Base-by-base conservation (phyloP, 2,888 invertebrate species). In the Ichneumoninae sp. region DNA sequence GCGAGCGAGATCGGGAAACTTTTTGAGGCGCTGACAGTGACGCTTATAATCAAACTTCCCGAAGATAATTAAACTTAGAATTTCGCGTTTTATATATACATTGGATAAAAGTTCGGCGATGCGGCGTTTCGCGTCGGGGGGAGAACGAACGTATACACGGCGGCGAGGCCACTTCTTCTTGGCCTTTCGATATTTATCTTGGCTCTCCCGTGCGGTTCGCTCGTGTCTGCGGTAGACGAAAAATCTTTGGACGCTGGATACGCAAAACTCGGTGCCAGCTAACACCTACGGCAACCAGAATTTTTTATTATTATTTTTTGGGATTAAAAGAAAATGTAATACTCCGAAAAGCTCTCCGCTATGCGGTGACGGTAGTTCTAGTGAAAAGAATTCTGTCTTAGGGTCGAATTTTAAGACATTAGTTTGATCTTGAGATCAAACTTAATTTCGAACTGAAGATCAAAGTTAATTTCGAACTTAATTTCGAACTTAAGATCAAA, bases 21-120 rank as follows among this genome's bases (percentile, higher is more conserved):
- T 68, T 22, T 69, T 33, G 65, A 83, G 80, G 76, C 77, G 81
- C 77, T 86, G 83, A 85, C 86, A 84, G 84, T 86, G 86, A 86
- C 77, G 85, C 54, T 85, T 82, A 85, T 86, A 85, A 86, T 86
- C 82, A 85, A 86, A 86, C 76, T 86, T 86, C 68, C 77, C 44
- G 78, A 82, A 82, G 79, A 84, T 86, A 85, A 86, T 86, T 85
- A 86, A 86, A 86, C 69, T 86, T 86, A 69, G 82, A 79, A 74
- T 83, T 71, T 57, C 70, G 52, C 66, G 63, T 71, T 57, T 68
- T 81, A 80, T 78, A 84, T 79, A 79, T 78, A 80, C 65, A 73
- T 54, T 26, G 40, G 10, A 30, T 16, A 16, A 80, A 80, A 83
- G 66, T 83, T 76, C 22, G 30, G 36, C 71, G 83, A 77, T 80